Evolutionary conservation across 64 coral and sea anemone genomes (phyloP).

Genomic region (Montipora foliosa): DNA sequence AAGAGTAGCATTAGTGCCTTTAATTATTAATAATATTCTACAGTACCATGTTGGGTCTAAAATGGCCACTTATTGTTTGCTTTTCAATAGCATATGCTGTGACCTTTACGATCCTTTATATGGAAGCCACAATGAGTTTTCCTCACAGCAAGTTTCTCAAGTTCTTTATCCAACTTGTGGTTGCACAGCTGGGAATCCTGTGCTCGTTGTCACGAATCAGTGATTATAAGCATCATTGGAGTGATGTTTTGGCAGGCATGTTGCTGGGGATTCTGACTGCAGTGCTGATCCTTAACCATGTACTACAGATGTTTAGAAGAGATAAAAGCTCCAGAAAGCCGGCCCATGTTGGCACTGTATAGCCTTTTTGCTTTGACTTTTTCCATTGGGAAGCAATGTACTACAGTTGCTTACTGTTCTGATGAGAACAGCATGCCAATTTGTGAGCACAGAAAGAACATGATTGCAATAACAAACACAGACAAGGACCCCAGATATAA

Average conservation of each 20-base stretch:
- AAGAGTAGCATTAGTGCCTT: too few relatives aligned
- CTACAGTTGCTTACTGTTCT: too few relatives aligned
- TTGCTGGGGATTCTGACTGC: constrained; percentile 71
- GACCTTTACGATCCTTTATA: constrained; percentile 76
- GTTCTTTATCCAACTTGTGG: constrained; percentile 67
- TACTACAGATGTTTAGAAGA: constrained; percentile 22
- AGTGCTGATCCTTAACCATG: constrained; percentile 39
- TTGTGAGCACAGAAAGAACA: too few relatives aligned
- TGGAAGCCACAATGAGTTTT: constrained; percentile 65
- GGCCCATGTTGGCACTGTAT: not conserved
- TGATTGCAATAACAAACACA: too few relatives aligned
- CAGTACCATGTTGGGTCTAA: not conserved
- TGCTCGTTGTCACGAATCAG: constrained; percentile 75
- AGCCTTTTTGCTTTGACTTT: not conserved
- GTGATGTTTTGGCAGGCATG: constrained; percentile 84
- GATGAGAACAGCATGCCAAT: too few relatives aligned
- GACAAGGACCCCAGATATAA: too few relatives aligned
- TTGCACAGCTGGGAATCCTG: constrained; percentile 51
- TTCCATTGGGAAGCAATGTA: too few relatives aligned
- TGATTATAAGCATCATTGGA: constrained; percentile 96
- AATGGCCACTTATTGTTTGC: not conserved
- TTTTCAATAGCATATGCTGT: constrained; percentile 80
- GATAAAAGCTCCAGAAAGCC: not conserved
- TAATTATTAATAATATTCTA: too few relatives aligned
- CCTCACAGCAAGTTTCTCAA: constrained; percentile 77